Base-by-base conservation (phyloP, 2,888 invertebrate genomes). In the Philhelius pedissequus region DNA sequence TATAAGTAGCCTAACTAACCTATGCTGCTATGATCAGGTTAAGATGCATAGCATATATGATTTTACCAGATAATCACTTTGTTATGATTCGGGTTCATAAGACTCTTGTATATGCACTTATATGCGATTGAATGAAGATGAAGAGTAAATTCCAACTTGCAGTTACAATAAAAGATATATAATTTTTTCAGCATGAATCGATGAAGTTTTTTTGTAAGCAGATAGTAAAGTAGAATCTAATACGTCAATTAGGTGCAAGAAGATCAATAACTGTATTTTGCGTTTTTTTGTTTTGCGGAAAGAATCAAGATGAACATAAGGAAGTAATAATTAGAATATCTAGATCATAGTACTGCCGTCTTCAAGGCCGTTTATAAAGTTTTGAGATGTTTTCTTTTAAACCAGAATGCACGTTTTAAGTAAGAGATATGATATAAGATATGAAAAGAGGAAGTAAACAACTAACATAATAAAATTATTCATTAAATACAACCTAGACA, bases 1-100 rank as follows among this genome's bases (percentile, higher is more conserved):
- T 11, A 8, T 9, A 43, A 3, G 1, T 43, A 43, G 8, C 3
- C 3, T n/a, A n/a, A n/a, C 15, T 45, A 48, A 4, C 15, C 5
- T 13, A 7, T 30, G 4, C n/a, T n/a, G n/a, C n/a, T n/a, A 9
- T 60, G 27, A 62, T 18, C 56, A 66, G 43, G 25, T 38, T 64
- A 54, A 32, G 52, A 48, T 48, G 22, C n/a, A 6, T n/a, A n/a
- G n/a, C n/a, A 15, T 50, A 38, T 35, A 54, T 35, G 22, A 20
- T 54, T 43, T 64, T 75, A 20, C 11, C 32, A 58, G 60, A 45
- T 71, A 81, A 81, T 81, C 71, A 68, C 52, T 77, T 60, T 73
- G 60, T 82, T 82, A 73, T 58, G 71, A 71, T 77, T 76, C 45
- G 52, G 62, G 9, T 48, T 48, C 35, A 35, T n/a, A 40, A 48